phyloP scores from a whole-genome alignment of 2,113 vertebrate species.

The Calidris pugnax region DNA sequence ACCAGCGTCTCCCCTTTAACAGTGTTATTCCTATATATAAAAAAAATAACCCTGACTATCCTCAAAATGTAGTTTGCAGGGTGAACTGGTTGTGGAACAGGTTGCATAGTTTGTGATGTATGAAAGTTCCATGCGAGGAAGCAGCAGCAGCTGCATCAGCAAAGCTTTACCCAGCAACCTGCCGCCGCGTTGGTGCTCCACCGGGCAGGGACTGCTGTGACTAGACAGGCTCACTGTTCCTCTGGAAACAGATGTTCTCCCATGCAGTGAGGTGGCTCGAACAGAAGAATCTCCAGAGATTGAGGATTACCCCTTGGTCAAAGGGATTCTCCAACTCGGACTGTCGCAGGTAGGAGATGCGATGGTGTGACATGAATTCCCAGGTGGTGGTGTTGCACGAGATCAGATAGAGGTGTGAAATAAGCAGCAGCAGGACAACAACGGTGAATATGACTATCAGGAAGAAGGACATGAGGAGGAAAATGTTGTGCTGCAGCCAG shows the following conservation, averaged over 20 bases:
- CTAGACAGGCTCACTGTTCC: conserved; percentile 76
- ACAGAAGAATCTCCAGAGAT: conserved; percentile 95
- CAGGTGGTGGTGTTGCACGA: conserved; percentile 94
- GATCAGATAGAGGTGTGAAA: conserved; percentile 90
- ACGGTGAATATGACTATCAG: conserved; percentile 76
- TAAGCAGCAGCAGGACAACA: conserved; percentile 83
- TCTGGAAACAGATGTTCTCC: conserved; percentile 88
- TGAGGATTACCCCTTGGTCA: conserved; percentile 85
- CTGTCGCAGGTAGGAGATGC: conserved; percentile 92
- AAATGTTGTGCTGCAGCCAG: conserved; percentile 82
- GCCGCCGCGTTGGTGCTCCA: neutral
- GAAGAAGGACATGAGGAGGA: conserved; percentile 79
- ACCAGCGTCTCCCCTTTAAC: neutral
- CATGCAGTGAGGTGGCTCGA: conserved; percentile 81
- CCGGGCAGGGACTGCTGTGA: neutral
- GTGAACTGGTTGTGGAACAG: neutral
- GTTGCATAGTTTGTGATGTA: neutral
- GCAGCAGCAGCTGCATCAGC: neutral
- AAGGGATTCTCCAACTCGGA: conserved; percentile 87
- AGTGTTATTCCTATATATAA: neutral
- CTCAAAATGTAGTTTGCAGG: neutral
- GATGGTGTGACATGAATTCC: conserved; percentile 94
- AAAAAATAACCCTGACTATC: neutral
- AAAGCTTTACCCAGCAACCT: neutral
- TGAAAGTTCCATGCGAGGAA: neutral